Evolutionary conservation across 2,113 vertebrate genomes (phyloP).

Genomic region (Dendrocopos noguchii): DNA sequence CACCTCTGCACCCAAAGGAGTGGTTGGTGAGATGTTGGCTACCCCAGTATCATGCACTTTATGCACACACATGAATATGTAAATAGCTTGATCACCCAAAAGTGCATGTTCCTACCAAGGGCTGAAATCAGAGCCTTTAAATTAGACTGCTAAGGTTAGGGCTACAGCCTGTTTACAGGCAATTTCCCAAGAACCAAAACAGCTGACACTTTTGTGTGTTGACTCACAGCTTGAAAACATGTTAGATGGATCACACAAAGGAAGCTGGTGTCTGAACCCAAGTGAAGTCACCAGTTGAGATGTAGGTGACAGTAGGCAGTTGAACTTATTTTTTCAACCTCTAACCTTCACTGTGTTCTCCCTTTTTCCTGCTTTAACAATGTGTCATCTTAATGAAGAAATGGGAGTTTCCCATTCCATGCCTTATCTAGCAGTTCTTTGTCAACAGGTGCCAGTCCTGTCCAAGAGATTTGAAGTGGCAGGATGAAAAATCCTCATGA

Average conservation of each 20-base stretch:
- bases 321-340: background rate
- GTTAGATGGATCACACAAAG: background rate
- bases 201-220: fast-evolving
- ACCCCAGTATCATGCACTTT: background rate
- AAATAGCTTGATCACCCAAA: background rate
- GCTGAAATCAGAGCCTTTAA: background rate
- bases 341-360: background rate
- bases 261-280: background rate
- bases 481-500: background rate
- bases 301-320: background rate
- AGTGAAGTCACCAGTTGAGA: background rate
- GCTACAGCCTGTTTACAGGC: background rate
- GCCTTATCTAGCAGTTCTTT: background rate
- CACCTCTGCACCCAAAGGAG: background rate
- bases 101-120: background rate
- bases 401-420: background rate
- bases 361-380: background rate
- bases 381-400: background rate
- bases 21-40: fast-evolving
- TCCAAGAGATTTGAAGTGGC: background rate
- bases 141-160: background rate
- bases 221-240: background rate
- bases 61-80: fast-evolving
- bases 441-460: background rate
- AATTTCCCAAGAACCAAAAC: background rate